Percentiles rank a stretch among this genome's conserved stretches.
phyloP scores from a whole-genome alignment of 2,888 invertebrate species.

The Philereme vetulata region DNA sequence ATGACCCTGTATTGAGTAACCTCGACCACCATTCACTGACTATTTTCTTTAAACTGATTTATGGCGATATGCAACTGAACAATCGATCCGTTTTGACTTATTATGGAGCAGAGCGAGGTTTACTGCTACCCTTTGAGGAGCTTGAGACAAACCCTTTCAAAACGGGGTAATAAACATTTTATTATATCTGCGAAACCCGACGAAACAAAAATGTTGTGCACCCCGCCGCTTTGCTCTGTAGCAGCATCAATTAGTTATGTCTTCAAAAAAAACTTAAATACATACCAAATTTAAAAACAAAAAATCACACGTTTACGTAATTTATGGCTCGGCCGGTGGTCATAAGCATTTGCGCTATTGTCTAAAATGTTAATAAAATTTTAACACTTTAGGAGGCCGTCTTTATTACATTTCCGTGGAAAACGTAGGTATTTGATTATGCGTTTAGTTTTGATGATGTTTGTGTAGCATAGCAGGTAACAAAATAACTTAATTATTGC shows the following conservation, averaged over 20 bases:
- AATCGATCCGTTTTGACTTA: slow-evolving; percentile 76
- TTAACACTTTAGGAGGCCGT: slow-evolving; percentile 70
- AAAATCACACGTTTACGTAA: slow-evolving; percentile 69
- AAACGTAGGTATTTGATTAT: slow-evolving; percentile 47
- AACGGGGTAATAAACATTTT: slow-evolving; percentile 82
- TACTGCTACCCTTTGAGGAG: slow-evolving; percentile 75
- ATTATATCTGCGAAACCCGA: slow-evolving; percentile 79
- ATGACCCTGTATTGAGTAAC: slow-evolving; percentile 79
- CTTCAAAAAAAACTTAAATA: slow-evolving; percentile 63
- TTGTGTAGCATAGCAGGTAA: slow-evolving; percentile 48
- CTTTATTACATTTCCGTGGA: slow-evolving; percentile 59
- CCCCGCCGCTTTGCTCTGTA: slow-evolving; percentile 66
- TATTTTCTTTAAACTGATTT: slow-evolving; percentile 77
- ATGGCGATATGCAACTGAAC: slow-evolving; percentile 78
- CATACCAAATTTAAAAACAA: slow-evolving; percentile 65
- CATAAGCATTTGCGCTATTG: slow-evolving; percentile 67
- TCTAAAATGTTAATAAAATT: slow-evolving; percentile 69
- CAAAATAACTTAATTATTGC: slow-evolving; percentile 37
- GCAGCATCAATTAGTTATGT: slow-evolving; percentile 77
- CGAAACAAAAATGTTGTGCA: slow-evolving; percentile 65
- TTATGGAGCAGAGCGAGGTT: slow-evolving; percentile 61
- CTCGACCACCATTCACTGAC: slow-evolving; percentile 66
- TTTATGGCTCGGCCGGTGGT: slow-evolving; percentile 67
- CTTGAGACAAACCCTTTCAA: slow-evolving; percentile 77
- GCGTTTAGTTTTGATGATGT: slow-evolving; percentile 40